Evolutionary conservation across 1,140 invertebrate species (phyloP), one percentile per base, ranked within the genome.

Genomic region (Proctacanthus coquilletti): DNA sequence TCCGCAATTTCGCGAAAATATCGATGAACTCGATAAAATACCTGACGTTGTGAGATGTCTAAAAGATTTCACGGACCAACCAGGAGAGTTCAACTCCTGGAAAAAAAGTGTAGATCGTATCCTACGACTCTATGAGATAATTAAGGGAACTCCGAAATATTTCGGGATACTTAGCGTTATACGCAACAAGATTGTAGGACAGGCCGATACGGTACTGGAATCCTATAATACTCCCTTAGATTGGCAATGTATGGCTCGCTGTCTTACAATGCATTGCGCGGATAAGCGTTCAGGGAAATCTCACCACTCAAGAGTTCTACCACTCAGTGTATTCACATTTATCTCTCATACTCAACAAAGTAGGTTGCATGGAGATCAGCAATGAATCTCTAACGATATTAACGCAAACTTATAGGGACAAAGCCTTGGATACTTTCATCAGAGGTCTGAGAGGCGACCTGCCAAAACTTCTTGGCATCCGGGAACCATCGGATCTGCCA

Each of bases 381-480:
- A 10, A n/a, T 13, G 35, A 27, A 37, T 4, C 23, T 9, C 15
- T 5, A n/a, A n/a, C n/a, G n/a, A 11, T 15, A 5, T 21, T 42
- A 10, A 42, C 35, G 11, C 9, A 39, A 9, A 19, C 31, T 3
- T 43, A 39, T 18, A 11, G 41, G 8, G 41, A 39, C 21, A 43
- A 40, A 21, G 34, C 38, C 8, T 34, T 43, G 2, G 42, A 40
- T 30, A 29, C 38, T 3, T 43, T 43, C 20, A 15, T 43, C 5
- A 17, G 42, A 15, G 38, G 42, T 20, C 29, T 42, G 10, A 42
- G 34, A 14, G 41, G 41, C 13, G 36, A 42, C 25, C 18, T 42
- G 15, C 34, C 42, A 18, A 17, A 33, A 3, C 38, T 40, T n/a
- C 19, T 43, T 15, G 20, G 9, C 11, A 43, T 43, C 4, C 19